Conservation (phyloP, 2,113 vertebrate genomes). For the Syrmaticus mikado region DNA sequence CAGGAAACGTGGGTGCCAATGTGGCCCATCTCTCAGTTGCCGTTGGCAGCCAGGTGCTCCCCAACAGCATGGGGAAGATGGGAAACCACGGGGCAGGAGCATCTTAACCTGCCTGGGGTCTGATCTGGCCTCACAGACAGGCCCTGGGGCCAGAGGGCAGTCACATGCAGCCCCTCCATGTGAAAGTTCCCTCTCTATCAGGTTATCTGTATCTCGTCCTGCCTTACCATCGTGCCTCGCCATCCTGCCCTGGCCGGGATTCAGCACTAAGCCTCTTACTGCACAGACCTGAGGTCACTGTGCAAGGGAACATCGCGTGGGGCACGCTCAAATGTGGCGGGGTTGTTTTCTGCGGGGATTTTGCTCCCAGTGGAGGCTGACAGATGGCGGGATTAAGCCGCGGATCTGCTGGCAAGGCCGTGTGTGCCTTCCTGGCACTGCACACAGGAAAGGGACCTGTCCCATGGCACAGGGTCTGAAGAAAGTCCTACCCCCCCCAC, state of each 20-base stretch:
- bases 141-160: neutral
- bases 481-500: neutral
- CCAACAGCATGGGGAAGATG: accelerated
- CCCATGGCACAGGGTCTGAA: neutral
- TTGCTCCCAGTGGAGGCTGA: neutral
- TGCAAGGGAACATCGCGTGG: accelerated
- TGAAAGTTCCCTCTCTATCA: slow-evolving; percentile 47
- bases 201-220: slow-evolving; percentile 38
- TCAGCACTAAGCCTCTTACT: slow-evolving; percentile 55
- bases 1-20: neutral
- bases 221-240: neutral
- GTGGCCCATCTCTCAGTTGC: neutral
- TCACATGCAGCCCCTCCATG: neutral
- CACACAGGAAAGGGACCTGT: neutral
- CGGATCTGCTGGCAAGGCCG: neutral
- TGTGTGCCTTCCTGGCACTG: neutral
- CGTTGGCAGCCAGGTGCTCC: neutral
- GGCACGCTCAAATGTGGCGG: neutral
- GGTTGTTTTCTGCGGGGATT: slow-evolving; percentile 4
- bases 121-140: neutral
- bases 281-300: neutral
- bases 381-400: neutral
- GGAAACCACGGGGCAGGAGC: neutral
- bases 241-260: neutral
- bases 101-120: neutral